Conservation (phyloP, 2,113 vertebrate genomes). For the Phalacrocorax carbo region DNA sequence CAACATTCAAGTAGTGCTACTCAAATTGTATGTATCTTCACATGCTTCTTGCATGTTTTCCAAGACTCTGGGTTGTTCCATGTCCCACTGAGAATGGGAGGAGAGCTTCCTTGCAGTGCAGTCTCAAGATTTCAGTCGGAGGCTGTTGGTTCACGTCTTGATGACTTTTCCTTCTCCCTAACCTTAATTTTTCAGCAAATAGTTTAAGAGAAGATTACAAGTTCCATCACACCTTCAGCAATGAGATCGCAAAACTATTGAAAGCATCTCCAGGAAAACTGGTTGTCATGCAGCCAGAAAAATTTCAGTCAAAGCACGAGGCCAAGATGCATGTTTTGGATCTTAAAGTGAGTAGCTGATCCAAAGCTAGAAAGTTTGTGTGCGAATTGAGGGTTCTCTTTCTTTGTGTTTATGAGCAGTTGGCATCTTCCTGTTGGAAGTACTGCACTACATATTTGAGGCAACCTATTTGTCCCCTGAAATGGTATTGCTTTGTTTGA, state of each 20-base stretch:
- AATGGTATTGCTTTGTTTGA: background rate
- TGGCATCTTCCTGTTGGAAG: background rate
- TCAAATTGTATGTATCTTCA: background rate
- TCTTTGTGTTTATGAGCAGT: background rate
- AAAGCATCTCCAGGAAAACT: constrained; percentile 83
- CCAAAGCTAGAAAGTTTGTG: background rate
- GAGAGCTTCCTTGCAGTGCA: background rate
- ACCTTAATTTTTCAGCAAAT: constrained; percentile 78
- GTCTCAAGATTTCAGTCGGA: background rate
- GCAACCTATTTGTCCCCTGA: background rate
- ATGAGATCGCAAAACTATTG: constrained; percentile 82
- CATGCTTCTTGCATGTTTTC: background rate
- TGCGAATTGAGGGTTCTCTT: background rate
- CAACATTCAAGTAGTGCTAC: background rate
- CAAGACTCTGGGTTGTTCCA: background rate
- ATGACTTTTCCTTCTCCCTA: background rate
- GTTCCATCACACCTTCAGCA: constrained; percentile 90
- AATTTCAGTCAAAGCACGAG: constrained; percentile 90
- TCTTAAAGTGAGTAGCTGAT: constrained; percentile 76
- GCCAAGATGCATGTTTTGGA: constrained; percentile 74
- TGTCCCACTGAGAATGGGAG: background rate
- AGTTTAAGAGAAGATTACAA: constrained; percentile 90
- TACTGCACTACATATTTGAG: background rate
- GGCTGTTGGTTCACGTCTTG: background rate
- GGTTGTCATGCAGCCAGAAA: constrained; percentile 88